Base-by-base conservation (phyloP, 2,888 invertebrate species). In the Phymatocera aterrima region DNA sequence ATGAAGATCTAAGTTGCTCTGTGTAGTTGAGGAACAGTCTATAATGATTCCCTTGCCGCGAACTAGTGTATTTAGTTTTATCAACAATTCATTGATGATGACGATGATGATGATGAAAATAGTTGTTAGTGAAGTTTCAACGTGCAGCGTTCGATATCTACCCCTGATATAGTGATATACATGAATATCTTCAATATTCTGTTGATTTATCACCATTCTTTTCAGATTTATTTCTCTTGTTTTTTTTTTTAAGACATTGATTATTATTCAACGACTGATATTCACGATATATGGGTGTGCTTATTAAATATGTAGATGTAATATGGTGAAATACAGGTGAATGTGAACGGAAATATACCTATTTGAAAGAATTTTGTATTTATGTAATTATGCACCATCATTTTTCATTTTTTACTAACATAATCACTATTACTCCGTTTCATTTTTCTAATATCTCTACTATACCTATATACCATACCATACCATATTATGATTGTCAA, bases 281-380 rank as follows among this genome's bases (percentile, higher is more conserved):
- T 75, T 57, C 75, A 60, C 75, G 43, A 57, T 72, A 51, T 37
- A 37, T 18, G 37, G 75, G 28, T 60, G 60, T 75, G 75, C 75
- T 75, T 75, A 57, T 57, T 15, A 28, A n/a, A n/a, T n/a, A 57
- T 75, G 57, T 75, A 75, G 57, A 28, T 75, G 57, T 75, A 75
- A 57, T 40, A 75, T 75, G 60, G 57, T 60, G 54, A 60, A 75
- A 75, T 60, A 75, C 57, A 75, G 75, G 75, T 75, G 37, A 43
- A 43, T 75, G 57, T 75, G 75, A 60, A 57, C 15, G 43, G 75
- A 60, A 28, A 57, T 75, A 40, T 75, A n/a, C n/a, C n/a, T n/a
- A 21, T 24, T 57, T n/a, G 3, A 60, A 60, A 15, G 40, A 75
- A n/a, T 54, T 37, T 43, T 54, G n/a, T 34, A 72, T 43, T 51